These are phyloP conservation scores for Amaurobius ferox DNA, from an alignment of 2,888 invertebrate genomes.

Conservation along the genomic window DNA sequence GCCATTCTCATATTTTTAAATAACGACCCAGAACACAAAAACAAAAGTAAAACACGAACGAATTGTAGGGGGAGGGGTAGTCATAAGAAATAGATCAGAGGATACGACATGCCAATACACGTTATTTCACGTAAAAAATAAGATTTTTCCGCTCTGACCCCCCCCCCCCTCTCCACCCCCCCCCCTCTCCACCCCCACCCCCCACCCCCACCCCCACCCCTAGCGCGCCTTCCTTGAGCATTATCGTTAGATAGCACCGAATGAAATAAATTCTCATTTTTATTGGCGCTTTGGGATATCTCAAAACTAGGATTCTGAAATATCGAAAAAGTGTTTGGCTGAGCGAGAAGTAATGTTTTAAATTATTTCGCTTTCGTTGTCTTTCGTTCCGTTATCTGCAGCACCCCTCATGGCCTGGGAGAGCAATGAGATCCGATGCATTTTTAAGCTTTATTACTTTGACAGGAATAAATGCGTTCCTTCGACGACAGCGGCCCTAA, in stretches of 20 bases:
- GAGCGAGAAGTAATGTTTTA: conserved; percentile 71
- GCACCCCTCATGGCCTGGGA: not conserved
- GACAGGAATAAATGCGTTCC: not conserved
- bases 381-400: not conserved
- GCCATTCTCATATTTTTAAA: conserved; percentile 60
- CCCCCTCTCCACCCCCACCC: conserved; percentile 15
- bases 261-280: conserved; percentile 71
- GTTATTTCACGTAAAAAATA: conserved; percentile 57
- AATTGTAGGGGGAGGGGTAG: not conserved
- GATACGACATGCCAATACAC: conserved; percentile 65
- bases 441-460: conserved; percentile 18
- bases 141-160: not conserved
- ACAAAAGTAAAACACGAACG: no score
- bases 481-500: not conserved
- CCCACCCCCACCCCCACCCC: not conserved
- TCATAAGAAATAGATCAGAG: conserved; percentile 62
- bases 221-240: no score
- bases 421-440: conserved; percentile 1
- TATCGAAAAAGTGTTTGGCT: conserved; percentile 68
- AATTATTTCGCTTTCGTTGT: conserved; percentile 50
- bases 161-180: not conserved
- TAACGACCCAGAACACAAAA: conserved; percentile 18
- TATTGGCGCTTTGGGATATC: conserved; percentile 70
- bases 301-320: conserved; percentile 66
- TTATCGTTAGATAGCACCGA: conserved; percentile 67